phyloP scores from a whole-genome alignment of 2,113 vertebrate genomes.

The Anarhynchus alexandrinus region DNA sequence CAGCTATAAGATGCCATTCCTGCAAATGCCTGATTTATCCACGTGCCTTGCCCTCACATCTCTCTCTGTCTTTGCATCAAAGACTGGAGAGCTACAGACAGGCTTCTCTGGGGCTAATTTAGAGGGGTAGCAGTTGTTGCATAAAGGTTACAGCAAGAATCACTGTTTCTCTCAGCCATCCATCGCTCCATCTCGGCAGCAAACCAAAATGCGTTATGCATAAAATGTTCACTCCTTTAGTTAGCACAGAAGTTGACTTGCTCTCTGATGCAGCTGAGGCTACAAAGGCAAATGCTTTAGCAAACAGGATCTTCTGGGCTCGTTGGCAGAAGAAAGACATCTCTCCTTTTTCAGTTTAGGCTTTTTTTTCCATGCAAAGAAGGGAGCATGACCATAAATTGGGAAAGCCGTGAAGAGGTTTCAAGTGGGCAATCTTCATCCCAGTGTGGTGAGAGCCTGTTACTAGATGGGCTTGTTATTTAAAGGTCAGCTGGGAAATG shows the following conservation, averaged over 20 bases:
- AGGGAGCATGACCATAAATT: background rate
- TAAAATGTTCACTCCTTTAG: background rate
- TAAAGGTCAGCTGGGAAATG: background rate
- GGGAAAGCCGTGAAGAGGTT: background rate
- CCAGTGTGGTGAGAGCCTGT: background rate
- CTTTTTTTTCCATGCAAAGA: background rate
- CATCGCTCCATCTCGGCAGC: background rate
- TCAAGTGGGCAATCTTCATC: background rate
- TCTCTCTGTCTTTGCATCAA: background rate
- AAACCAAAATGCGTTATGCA: background rate
- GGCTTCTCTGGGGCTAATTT: background rate
- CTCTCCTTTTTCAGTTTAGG: background rate
- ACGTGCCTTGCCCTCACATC: fast-evolving
- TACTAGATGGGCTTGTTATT: background rate
- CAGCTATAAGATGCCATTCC: background rate
- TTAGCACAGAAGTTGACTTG: background rate
- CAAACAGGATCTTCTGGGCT: background rate
- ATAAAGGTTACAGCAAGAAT: background rate
- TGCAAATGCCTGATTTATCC: background rate
- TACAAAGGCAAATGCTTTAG: background rate
- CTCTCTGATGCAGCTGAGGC: background rate
- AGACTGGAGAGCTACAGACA: background rate
- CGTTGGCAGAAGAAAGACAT: background rate
- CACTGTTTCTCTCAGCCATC: background rate
- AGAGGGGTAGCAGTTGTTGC: background rate